Evolutionary conservation across 2,888 invertebrate species (phyloP), one percentile per base, ranked within the genome.

Genomic region (Ctena decussata): DNA sequence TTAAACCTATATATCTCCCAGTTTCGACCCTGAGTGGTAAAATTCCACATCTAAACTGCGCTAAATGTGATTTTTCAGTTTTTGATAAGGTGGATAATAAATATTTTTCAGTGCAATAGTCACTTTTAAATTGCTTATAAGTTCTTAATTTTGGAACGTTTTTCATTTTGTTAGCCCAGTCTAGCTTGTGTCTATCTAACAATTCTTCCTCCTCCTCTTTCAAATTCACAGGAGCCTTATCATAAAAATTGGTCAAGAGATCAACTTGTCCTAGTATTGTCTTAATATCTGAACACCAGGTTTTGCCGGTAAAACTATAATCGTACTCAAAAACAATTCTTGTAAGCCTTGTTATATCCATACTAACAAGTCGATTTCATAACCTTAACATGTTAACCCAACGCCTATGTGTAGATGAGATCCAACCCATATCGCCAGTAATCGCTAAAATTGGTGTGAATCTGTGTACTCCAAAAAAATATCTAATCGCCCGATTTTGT

Each of bases 401-500:
- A 32, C 69, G 69, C 69, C 69, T 69, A 30, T 69, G 6, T 24
- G 37, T 69, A 32, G 32, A 32, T 6, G 32, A 49, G 11, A 69
- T 18, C 69, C 69, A 69, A 18, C 82, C 85, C 12, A 69, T 46
- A 71, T 85, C 85, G 3, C 77, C 82, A 41, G 18, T 21, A 37
- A 82, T 27, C 1, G 78, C 85, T 21, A 69, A 39, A 37, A 65
- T 53, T 27, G 85, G 82, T 0, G 80, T 65, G 30, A 77, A 79
- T 44, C 77, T 37, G 32, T 78, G 85, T 27, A 82, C 78, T 18
- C 85, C 85, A 12, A 82, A 37, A 46, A 80, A 76, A 65, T 82
- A 85, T 72, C 85, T 46, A 11, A 85, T 39, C 0, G 85, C 85
- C 11, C 82, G 27, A 49, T 85, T 69, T 53, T 85, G 82, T 27